A percentile compares a stretch with the other conserved stretches of the same genome.
These are phyloP conservation scores for Megaptera novaeangliae DNA, from an alignment of 2,113 vertebrate species.

Conservation along the genomic window DNA sequence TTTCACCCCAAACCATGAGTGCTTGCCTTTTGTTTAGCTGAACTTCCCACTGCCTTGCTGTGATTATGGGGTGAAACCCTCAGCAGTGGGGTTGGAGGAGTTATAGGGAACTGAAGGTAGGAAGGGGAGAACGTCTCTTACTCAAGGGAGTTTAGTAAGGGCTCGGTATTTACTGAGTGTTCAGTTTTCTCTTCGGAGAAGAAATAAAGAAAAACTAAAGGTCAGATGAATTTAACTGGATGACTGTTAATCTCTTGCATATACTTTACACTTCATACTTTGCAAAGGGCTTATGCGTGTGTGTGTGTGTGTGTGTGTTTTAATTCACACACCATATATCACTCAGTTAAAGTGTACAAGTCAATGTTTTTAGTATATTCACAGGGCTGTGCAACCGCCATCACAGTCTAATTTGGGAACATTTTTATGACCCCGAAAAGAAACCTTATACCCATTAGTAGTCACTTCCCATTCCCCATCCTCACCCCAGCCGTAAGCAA, in stretches of 20 bases:
- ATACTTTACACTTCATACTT: background rate
- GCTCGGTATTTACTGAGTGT: background rate
- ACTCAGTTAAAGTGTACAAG: background rate
- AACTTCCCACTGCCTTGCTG: background rate
- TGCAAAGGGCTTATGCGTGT: background rate
- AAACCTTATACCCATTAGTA: background rate
- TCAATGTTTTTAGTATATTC: background rate
- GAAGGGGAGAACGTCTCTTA: background rate
- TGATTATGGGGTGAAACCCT: background rate
- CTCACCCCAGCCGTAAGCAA: background rate
- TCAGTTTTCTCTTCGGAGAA: background rate
- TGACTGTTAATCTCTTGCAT: background rate
- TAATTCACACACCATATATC: background rate
- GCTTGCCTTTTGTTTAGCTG: background rate
- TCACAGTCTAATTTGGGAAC: background rate
- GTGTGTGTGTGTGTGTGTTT: background rate
- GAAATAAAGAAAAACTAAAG: background rate
- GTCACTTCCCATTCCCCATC: background rate
- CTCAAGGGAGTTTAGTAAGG: background rate
- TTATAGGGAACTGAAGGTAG: background rate
- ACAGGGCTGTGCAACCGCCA: background rate
- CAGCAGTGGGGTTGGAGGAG: background rate
- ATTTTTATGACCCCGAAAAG: background rate
- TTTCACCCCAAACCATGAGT: background rate
- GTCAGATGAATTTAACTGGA: background rate